These are phyloP conservation scores for Lordiphosa andalusiaca DNA, from an alignment of 2,888 invertebrate species.

Conservation along the genomic window DNA sequence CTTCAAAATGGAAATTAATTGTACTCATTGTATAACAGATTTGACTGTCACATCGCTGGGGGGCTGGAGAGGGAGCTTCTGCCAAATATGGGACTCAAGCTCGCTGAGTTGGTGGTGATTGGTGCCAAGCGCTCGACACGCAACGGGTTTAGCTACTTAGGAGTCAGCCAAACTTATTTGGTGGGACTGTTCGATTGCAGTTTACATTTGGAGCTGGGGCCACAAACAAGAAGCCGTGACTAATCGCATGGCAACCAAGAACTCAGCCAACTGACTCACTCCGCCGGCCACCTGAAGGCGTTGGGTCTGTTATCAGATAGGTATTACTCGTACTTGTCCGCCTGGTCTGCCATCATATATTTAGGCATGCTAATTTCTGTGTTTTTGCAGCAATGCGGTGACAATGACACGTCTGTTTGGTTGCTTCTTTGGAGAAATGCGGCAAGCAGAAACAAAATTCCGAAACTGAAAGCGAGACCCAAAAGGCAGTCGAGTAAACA, in stretches of 20 bases:
- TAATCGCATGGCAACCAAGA: constrained; percentile 41
- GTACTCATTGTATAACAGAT: constrained; percentile 32
- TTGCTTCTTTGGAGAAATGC: constrained; percentile 40
- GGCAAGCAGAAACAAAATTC: constrained; percentile 26
- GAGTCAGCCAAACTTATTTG: constrained; percentile 22
- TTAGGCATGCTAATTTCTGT: constrained; percentile 23
- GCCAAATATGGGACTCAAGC: constrained; percentile 37
- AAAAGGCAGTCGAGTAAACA: background rate
- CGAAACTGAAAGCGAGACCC: constrained; percentile 14
- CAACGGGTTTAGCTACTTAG: constrained; percentile 14
- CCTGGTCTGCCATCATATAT: constrained; percentile 24
- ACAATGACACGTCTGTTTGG: constrained; percentile 34
- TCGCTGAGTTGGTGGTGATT: constrained; percentile 42
- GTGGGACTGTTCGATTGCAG: constrained; percentile 7
- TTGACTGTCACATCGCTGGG: constrained; percentile 42
- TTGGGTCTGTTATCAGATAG: constrained; percentile 26
- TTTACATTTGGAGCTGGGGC: constrained; percentile 20
- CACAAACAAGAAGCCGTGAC: constrained; percentile 40
- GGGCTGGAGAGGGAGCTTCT: constrained; percentile 17
- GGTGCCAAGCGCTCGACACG: constrained; percentile 50
- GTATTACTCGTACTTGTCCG: constrained; percentile 1
- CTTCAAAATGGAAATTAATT: constrained; percentile 31
- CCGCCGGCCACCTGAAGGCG: constrained; percentile 17
- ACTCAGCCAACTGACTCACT: background rate
- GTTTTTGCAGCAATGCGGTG: constrained; percentile 39